Evolutionary conservation across 2,888 invertebrate genomes (phyloP).

Genomic region (Malthinus flaveolus): DNA sequence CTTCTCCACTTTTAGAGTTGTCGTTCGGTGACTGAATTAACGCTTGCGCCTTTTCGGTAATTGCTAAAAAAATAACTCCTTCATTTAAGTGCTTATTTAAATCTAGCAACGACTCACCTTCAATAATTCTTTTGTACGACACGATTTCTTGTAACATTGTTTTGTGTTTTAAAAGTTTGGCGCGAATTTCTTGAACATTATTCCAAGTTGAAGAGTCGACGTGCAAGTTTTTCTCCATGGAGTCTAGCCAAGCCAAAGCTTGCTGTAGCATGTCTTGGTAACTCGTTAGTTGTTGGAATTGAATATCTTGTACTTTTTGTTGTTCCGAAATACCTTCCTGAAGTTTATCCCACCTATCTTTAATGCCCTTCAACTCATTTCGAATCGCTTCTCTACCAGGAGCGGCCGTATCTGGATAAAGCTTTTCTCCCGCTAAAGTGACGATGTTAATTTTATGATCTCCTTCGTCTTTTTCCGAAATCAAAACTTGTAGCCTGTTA

Average conservation of each 20-base stretch:
- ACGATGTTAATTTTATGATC: conserved; percentile 76
- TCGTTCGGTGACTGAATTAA: conserved; percentile 64
- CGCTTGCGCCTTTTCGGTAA: conserved; percentile 84
- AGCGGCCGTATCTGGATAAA: conserved; percentile 91
- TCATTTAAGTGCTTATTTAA: not conserved
- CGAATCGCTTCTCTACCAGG: conserved; percentile 87
- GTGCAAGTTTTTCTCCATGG: conserved; percentile 77
- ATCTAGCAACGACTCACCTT: conserved; percentile 55
- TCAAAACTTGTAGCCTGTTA: conserved; percentile 70
- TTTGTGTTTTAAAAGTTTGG: conserved; percentile 83
- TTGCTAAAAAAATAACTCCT: conserved; percentile 52
- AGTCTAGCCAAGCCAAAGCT: conserved; percentile 82
- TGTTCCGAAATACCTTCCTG: conserved; percentile 80
- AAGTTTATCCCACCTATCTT: conserved; percentile 87
- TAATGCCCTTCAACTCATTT: conserved; percentile 77
- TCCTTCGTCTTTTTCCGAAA: conserved; percentile 83
- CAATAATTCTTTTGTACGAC: conserved; percentile 88
- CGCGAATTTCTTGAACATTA: conserved; percentile 82
- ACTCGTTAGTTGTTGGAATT: conserved; percentile 79
- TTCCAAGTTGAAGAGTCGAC: conserved; percentile 74
- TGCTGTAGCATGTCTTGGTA: conserved; percentile 86
- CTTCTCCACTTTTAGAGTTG: conserved; percentile 63
- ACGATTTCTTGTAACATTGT: conserved; percentile 85
- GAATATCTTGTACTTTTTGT: conserved; percentile 83
- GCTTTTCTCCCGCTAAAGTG: conserved; percentile 79